Conservation (phyloP, 2,113 vertebrate species). For the Cyanistes caeruleus region DNA sequence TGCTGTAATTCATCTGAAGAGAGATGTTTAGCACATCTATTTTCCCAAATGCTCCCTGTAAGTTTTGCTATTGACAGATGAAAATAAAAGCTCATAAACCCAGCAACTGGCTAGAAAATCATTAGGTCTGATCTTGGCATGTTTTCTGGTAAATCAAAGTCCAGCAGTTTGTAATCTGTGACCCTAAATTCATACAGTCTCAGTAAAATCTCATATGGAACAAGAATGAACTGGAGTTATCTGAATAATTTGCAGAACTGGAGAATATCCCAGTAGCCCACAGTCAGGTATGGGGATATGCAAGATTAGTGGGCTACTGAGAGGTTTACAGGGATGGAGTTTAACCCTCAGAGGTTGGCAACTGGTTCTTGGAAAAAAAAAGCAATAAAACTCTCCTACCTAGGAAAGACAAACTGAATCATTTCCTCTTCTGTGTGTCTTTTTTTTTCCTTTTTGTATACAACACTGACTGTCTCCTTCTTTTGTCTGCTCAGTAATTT, state of each 20-base stretch:
- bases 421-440: conserved; percentile 32
- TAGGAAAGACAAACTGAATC: conserved; percentile 35
- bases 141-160: not conserved
- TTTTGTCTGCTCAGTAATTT: not conserved
- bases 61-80: not conserved
- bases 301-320: not conserved
- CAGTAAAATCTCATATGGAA: not conserved
- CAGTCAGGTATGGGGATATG: not conserved
- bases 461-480: conserved; percentile 20
- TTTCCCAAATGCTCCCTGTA: not conserved
- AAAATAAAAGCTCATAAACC: not conserved
- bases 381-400: not conserved
- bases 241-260: not conserved
- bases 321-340: accelerated
- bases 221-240: not conserved
- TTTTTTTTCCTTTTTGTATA: not conserved
- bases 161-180: not conserved
- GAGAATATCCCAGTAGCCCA: not conserved
- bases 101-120: not conserved
- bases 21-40: not conserved
- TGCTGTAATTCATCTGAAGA: not conserved
- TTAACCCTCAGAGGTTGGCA: not conserved
- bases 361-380: conserved; percentile 3
- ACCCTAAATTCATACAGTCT: not conserved
- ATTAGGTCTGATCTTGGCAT: not conserved